phyloP scores from a whole-genome alignment of 1,140 invertebrate species.

The Acromyrmex heyeri region DNA sequence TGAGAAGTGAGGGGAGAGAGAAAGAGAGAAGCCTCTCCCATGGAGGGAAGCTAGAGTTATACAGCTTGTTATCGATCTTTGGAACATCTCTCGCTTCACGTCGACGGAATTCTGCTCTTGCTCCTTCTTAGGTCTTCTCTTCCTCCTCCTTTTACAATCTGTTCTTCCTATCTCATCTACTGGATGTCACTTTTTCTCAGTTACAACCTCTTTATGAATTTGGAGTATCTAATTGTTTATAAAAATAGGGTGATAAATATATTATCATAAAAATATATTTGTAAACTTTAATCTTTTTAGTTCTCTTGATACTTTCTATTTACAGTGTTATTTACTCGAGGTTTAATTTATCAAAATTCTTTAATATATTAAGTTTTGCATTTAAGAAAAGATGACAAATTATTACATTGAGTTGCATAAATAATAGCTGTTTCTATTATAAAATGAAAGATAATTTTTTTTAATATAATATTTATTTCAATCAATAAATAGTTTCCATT shows the following conservation, averaged over 20 bases:
- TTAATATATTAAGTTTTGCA: neutral
- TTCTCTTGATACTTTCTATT: neutral
- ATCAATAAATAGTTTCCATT: too few species aligned
- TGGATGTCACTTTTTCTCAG: constrained; percentile 10
- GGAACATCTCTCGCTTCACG: constrained; percentile 50
- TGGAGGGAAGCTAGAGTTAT: constrained; percentile 50
- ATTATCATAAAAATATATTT: neutral
- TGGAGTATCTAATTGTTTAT: neutral
- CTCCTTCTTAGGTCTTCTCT: constrained; percentile 40
- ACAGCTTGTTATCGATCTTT: constrained; percentile 65
- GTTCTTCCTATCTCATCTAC: constrained; percentile 20
- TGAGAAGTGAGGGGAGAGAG: neutral
- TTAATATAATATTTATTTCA: too few species aligned
- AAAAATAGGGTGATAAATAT: neutral
- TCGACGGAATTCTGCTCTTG: constrained; percentile 48
- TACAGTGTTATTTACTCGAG: too few species aligned
- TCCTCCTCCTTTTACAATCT: constrained; percentile 21
- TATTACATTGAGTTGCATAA: too few species aligned
- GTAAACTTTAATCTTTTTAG: neutral
- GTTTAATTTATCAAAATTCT: neutral
- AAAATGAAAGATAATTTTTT: too few species aligned
- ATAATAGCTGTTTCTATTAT: too few species aligned
- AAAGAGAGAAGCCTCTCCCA: neutral
- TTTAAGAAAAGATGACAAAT: neutral
- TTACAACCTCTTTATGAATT: constrained; percentile 20